Evolutionary conservation across 2,888 invertebrate species (phyloP), one percentile per base, ranked within the genome.

Genomic region (Asteroscopus sphinx): DNA sequence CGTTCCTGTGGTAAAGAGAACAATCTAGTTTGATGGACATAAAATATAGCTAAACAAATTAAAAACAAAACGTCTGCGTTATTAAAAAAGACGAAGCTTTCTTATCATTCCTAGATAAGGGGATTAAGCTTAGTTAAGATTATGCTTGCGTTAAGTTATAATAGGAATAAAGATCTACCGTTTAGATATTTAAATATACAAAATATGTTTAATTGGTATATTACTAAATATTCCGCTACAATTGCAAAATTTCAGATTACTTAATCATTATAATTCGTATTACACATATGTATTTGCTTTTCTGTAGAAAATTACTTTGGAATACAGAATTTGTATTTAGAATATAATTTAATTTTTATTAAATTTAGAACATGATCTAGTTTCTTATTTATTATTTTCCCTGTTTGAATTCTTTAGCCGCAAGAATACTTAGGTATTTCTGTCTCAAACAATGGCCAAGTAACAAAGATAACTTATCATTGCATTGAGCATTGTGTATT

Each of bases 61-160:
- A 15, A 7, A 33, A 37, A 26, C 28, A 15, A 39, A 47, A 46
- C 25, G 0, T 21, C 21, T 21, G 3, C 4, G 21, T 21, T 21
- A 21, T 1, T 21, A 21, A 21, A 21, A n/a, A n/a, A n/a, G 36
- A 42, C 39, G 17, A 55, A 35, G 13, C 17, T 60, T 55, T 47
- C 67, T 74, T 79, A 79, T 77, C 55, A 45, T 67, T 61, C 25
- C 35, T 59, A 69, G 68, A 79, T 72, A 74, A 71, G 56, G 46
- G 39, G 51, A 25, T 21, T 46, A 44, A 35, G 33, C 56, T 47
- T 53, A 42, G 47, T 51, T 48, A 60, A 54, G 39, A 52, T 54
- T 52, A 47, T 44, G 46, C 57, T 53, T 57, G 61, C 54, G 46
- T 62, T 47, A 44, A 56, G 15, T 54, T 44, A 42, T 8, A 25